Base-by-base conservation (phyloP, 1,140 invertebrate species). In the Drosophila rufa region DNA sequence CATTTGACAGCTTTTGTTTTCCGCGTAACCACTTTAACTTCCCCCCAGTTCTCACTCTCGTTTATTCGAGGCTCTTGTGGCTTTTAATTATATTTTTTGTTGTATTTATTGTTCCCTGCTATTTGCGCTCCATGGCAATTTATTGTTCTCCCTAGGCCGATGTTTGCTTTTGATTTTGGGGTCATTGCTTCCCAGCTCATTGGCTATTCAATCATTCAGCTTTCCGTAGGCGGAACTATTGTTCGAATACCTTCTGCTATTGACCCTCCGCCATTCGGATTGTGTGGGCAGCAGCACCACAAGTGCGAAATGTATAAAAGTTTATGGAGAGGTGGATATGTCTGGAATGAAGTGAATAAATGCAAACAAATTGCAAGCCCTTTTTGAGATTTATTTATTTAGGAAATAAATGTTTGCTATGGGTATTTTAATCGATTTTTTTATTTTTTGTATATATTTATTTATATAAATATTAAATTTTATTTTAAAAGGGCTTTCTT, bases 71-170 rank as follows among this genome's bases (percentile, higher is more conserved):
- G 56, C 68, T 53, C 65, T 74, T 55, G 71, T 77, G 71, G 62
- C 60, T 43, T 70, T 80, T 80, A 89, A 86, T 83, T 89, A 50
- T 67, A 45, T 65, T 64, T 56, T 14, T 73, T 48, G 15, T 42
- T 56, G 33, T 42, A n/a, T 27, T 46, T 73, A 48, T 65, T 65
- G 27, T 79, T 73, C 15, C 25, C 25, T 17, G 27, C 15, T 75
- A 46, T 57, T 61, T 73, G 67, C 53, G 25, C 43, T 4, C 45
- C n/a, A 45, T 60, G 51, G 27, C 50, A 70, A 79, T 79, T 75
- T 62, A 82, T 75, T 65, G 47, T 61, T 64, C 40, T 64, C 42
- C 46, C 48, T 27, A 53, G 56, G 15, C 25, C 55, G 53, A 67
- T 27, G 66, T 64, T 78, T 77, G 64, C 68, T 47, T 67, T 79